These are phyloP conservation scores for Agonopterix subpropinquella DNA, from an alignment of 2,888 invertebrate genomes.

Conservation along the genomic window DNA sequence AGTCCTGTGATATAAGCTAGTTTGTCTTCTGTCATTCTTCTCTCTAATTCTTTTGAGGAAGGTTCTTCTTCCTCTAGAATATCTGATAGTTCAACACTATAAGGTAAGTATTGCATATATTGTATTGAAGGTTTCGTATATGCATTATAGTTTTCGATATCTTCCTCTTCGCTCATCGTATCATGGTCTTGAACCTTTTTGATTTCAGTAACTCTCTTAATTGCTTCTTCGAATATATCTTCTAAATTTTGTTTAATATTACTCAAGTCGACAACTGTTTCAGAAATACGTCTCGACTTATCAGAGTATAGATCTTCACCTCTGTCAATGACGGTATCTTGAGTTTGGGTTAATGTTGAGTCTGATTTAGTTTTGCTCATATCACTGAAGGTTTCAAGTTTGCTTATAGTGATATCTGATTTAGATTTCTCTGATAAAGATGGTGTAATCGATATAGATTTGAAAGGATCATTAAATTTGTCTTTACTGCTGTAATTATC, in stretches of 20 bases:
- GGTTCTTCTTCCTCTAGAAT: conserved; percentile 66
- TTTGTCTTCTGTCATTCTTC: conserved; percentile 34
- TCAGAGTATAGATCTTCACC: conserved; percentile 33
- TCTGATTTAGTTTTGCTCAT: conserved; percentile 69
- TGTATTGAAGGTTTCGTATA: conserved; percentile 55
- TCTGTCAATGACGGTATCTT: conserved; percentile 63
- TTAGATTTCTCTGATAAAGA: conserved; percentile 64
- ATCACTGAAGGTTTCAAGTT: conserved; percentile 59
- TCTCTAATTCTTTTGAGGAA: conserved; percentile 40
- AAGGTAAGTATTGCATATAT: conserved; percentile 44
- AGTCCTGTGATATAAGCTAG: conserved; percentile 31
- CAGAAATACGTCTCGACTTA: conserved; percentile 52
- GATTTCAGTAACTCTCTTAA: conserved; percentile 37
- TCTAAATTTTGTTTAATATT: conserved; percentile 59
- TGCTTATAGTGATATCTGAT: conserved; percentile 64
- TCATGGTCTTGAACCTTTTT: conserved; percentile 40
- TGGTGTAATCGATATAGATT: conserved; percentile 50
- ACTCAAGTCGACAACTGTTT: conserved; percentile 59
- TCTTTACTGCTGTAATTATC: conserved; percentile 52
- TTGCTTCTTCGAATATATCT: conserved; percentile 52
- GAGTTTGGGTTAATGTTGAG: conserved; percentile 62
- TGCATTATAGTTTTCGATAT: conserved; percentile 54
- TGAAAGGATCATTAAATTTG: conserved; percentile 20
- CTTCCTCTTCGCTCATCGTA: conserved; percentile 62
- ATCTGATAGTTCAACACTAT: conserved; percentile 62